These are phyloP conservation scores for Lagodon rhomboides DNA, from an alignment of 2,797 vertebrate genomes.

Conservation along the genomic window DNA sequence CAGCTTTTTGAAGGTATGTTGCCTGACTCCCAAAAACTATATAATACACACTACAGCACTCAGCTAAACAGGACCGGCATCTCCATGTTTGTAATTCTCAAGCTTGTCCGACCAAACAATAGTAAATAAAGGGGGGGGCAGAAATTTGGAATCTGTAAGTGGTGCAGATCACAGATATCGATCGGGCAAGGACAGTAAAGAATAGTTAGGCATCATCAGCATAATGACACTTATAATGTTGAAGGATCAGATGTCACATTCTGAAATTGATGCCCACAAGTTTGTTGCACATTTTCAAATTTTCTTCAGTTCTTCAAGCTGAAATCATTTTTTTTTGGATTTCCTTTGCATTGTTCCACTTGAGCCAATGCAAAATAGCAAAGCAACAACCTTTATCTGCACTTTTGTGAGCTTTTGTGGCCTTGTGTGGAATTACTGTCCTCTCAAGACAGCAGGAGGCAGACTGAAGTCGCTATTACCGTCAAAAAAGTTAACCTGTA, in stretches of 20 bases:
- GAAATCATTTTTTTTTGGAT: neutral
- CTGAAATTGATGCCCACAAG: no score
- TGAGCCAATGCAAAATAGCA: neutral
- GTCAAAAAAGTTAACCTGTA: neutral
- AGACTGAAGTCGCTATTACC: neutral
- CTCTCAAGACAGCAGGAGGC: neutral
- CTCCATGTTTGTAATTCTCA: no score
- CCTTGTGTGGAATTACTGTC: neutral
- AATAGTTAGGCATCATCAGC: neutral
- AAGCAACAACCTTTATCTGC: neutral
- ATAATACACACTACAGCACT: no score
- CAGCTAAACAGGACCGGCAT: no score
- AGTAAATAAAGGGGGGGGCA: no score
- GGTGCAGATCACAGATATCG: neutral
- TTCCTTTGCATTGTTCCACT: neutral
- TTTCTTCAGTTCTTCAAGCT: neutral
- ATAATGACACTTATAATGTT: neutral
- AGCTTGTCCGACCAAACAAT: no score
- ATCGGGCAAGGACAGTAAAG: neutral
- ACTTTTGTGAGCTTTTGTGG: neutral
- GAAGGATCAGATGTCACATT: neutral
- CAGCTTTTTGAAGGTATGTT: no score
- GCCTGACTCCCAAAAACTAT: no score
- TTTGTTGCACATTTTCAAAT: neutral
- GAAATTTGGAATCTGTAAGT: no score